Evolutionary conservation across 35 echinoderm and acorn worm species (phyloP).

Genomic region (Lytechinus variegatus): DNA sequence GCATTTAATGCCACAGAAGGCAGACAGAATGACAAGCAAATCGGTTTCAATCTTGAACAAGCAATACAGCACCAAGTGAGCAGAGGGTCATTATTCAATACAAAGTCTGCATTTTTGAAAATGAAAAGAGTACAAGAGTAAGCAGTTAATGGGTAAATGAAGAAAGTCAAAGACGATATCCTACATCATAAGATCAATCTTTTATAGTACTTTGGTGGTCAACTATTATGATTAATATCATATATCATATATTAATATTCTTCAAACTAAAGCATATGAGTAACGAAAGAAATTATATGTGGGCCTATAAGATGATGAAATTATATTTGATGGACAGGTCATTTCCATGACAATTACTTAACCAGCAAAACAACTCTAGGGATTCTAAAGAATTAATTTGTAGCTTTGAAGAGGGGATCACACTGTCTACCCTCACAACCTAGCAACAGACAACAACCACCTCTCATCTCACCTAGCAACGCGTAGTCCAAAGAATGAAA

Average conservation of each 20-base stretch:
- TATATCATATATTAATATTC: not conserved
- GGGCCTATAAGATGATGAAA: not conserved
- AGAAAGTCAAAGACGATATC: not conserved
- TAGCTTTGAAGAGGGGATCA: not conserved
- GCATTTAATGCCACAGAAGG: not conserved
- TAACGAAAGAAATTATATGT: not conserved
- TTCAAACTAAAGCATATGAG: not conserved
- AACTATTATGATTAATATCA: not conserved
- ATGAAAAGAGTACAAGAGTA: not conserved
- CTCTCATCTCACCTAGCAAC: conserved; percentile 27
- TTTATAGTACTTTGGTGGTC: not conserved
- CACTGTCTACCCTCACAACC: not conserved
- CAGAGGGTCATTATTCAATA: too few species aligned
- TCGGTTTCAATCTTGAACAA: not conserved
- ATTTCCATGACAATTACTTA: not conserved
- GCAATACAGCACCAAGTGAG: too few species aligned
- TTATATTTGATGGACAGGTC: not conserved
- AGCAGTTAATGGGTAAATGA: not conserved
- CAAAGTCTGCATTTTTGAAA: too few species aligned
- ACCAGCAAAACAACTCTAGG: not conserved
- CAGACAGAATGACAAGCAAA: not conserved
- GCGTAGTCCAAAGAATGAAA: not conserved
- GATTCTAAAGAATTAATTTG: not conserved
- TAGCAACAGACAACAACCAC: not conserved
- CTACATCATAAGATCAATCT: not conserved